Evolutionary conservation across 2,888 invertebrate genomes (phyloP).

Genomic region (Perithous albicinctus): DNA sequence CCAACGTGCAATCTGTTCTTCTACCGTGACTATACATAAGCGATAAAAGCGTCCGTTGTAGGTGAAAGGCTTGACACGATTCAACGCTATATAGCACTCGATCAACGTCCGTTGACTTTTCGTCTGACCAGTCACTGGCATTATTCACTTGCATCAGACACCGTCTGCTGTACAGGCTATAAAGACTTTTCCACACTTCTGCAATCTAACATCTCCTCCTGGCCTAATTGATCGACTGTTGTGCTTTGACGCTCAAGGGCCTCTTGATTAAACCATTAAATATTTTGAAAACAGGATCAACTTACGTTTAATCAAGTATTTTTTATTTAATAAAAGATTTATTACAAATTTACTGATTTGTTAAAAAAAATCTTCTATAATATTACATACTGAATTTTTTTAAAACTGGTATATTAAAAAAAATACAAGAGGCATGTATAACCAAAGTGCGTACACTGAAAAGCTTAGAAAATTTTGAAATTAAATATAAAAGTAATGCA

Average conservation of each 20-base stretch:
- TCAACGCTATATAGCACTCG: constrained; percentile 34
- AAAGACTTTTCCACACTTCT: not conserved
- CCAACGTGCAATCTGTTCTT: not conserved
- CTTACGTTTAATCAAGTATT: no score
- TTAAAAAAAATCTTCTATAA: no score
- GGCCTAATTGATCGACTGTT: not conserved
- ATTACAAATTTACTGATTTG: no score
- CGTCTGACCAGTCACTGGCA: constrained; percentile 39
- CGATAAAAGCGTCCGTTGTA: constrained; percentile 38
- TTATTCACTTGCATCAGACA: constrained; percentile 44
- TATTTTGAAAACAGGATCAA: no score
- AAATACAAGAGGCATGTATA: no score
- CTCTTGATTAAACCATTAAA: not conserved
- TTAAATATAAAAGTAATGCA: no score
- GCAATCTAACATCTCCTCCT: not conserved
- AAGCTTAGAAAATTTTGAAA: no score
- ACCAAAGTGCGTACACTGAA: no score
- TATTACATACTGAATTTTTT: no score
- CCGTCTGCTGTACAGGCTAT: not conserved
- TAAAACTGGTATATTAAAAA: no score
- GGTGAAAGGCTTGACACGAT: not conserved
- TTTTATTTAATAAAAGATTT: no score
- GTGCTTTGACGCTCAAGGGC: not conserved
- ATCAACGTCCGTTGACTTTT: constrained; percentile 55
- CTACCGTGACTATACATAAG: constrained; percentile 11